phyloP scores from a whole-genome alignment of 2,888 invertebrate species.

The Coenonympha glycerion region DNA sequence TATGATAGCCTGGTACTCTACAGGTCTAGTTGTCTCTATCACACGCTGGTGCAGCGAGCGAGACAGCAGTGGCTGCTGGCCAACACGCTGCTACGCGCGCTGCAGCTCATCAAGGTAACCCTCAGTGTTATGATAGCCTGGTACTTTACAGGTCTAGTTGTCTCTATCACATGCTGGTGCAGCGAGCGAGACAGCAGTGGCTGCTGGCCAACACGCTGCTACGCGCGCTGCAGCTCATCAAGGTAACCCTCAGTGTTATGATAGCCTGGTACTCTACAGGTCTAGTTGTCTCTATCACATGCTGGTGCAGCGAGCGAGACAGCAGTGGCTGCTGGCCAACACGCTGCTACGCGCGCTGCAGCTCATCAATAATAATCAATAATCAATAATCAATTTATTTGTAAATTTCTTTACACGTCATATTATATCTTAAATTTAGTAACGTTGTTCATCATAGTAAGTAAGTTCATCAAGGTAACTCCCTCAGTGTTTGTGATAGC shows the following conservation, averaged over 20 bases:
- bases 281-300: constrained; percentile 68
- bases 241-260: constrained; percentile 21
- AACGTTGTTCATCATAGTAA: no score
- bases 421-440: no score
- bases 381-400: no score
- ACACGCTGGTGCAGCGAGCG: constrained; percentile 57
- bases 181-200: constrained; percentile 61
- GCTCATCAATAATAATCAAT: no score
- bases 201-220: constrained; percentile 25
- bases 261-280: no score
- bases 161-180: constrained; percentile 69
- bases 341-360: neutral
- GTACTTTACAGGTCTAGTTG: constrained; percentile 49
- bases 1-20: neutral
- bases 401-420: no score
- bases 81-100: neutral
- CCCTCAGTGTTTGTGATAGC: neutral
- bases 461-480: constrained; percentile 71
- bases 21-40: constrained; percentile 70
- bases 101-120: constrained; percentile 17
- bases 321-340: constrained; percentile 47
- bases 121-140: no score
- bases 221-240: neutral
- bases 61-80: constrained; percentile 56
- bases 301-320: constrained; percentile 58